Conservation (phyloP, 2,888 invertebrate genomes). For the Drosophila infuscata region DNA sequence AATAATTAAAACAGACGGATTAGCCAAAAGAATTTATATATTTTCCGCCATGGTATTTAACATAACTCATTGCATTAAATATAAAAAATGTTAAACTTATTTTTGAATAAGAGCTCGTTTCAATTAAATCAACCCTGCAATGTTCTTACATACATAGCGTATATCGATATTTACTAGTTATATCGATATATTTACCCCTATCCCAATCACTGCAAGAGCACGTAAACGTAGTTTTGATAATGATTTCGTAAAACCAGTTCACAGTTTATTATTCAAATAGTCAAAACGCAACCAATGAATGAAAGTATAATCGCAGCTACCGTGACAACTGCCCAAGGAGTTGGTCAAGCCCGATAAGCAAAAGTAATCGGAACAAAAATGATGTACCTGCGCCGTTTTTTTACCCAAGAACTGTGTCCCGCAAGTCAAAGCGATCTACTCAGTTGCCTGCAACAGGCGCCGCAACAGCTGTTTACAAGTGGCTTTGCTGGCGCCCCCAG, state of each 20-base stretch:
- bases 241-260: conserved; percentile 48
- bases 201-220: conserved; percentile 19
- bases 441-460: conserved; percentile 71
- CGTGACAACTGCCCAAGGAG: conserved; percentile 17
- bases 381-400: conserved; percentile 82
- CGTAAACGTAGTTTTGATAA: conserved; percentile 47
- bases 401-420: conserved; percentile 81
- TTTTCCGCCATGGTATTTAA: background rate
- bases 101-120: background rate
- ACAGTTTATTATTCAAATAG: conserved; percentile 39
- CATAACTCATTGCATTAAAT: background rate
- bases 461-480: conserved; percentile 60
- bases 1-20: background rate
- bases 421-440: conserved; percentile 77
- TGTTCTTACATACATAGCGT: background rate
- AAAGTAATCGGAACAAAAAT: conserved; percentile 36
- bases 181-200: conserved; percentile 30
- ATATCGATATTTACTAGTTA: conserved; percentile 7
- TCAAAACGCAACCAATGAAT: conserved; percentile 41
- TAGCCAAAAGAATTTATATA: background rate
- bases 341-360: conserved; percentile 11
- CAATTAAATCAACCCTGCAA: background rate
- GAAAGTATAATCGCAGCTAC: conserved; percentile 29
- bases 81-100: background rate
- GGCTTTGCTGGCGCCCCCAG: conserved; percentile 77